Evolutionary conservation across 2,797 vertebrate species (phyloP).

Genomic region (Hipposideros larvatus): DNA sequence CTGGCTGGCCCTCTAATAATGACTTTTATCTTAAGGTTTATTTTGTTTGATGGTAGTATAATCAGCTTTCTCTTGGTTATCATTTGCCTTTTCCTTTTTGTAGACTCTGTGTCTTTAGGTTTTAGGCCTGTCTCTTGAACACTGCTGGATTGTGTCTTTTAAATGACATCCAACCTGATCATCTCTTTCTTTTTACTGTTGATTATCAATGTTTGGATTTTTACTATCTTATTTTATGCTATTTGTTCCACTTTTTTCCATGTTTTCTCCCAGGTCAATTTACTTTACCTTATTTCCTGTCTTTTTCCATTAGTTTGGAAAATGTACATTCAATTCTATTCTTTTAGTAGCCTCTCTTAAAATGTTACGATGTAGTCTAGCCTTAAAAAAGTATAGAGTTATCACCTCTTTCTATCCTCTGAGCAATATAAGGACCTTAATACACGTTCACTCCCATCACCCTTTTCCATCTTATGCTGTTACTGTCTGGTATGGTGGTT

Average conservation of each 20-base stretch:
- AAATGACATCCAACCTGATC: neutral
- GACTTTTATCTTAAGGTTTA: neutral
- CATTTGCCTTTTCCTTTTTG: neutral
- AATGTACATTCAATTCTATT: neutral
- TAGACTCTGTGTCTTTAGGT: neutral
- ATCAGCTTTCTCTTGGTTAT: neutral
- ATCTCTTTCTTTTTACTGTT: neutral
- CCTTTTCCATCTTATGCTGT: neutral
- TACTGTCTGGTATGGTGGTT: neutral
- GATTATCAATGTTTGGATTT: neutral
- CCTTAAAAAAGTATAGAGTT: neutral
- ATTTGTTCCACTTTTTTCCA: neutral
- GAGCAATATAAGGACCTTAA: neutral
- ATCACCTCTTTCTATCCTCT: neutral
- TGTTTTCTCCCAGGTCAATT: neutral
- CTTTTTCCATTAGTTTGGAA: neutral
- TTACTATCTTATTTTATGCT: neutral
- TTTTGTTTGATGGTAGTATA: neutral
- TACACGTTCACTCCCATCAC: neutral
- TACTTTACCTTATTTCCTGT: neutral
- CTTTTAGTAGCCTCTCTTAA: neutral
- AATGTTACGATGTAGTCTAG: neutral
- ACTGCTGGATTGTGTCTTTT: neutral
- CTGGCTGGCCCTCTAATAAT: neutral
- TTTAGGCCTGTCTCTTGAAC: neutral